Percentiles rank a stretch among this genome's conserved stretches.
These are phyloP conservation scores for Tipula confusa DNA, from an alignment of 2,888 invertebrate genomes.

Conservation along the genomic window DNA sequence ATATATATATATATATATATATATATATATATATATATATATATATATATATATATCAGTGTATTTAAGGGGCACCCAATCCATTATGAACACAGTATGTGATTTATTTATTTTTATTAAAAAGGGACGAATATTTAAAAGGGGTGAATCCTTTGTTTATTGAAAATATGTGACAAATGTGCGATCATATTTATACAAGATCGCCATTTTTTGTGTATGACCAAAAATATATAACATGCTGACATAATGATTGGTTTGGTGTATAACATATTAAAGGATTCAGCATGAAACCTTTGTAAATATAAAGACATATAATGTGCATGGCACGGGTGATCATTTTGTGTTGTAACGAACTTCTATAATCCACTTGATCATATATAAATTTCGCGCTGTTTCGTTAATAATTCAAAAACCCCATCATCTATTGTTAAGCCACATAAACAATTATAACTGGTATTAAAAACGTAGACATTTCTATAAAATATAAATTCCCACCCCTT, in stretches of 20 bases:
- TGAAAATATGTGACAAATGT: slow-evolving; percentile 8
- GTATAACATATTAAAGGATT: background rate
- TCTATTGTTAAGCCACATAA: background rate
- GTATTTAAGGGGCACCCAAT: background rate
- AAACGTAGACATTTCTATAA: too few relatives aligned
- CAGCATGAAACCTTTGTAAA: background rate
- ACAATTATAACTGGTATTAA: background rate
- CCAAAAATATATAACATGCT: background rate
- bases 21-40: background rate
- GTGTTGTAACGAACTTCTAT: background rate
- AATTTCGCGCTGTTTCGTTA: background rate
- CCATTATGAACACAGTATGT: background rate
- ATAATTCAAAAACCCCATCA: background rate
- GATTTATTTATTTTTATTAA: background rate
- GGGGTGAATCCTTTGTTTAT: background rate
- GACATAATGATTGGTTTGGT: background rate
- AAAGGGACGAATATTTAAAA: background rate
- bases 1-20: background rate
- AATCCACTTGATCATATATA: background rate
- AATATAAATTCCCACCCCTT: background rate
- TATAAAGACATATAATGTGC: too few relatives aligned
- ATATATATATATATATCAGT: too few relatives aligned
- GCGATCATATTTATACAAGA: background rate
- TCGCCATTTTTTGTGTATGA: background rate
- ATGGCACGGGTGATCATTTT: background rate